Percentiles rank a stretch among this genome's conserved stretches.
Evolutionary conservation across 2,797 vertebrate species (phyloP).

Genomic region (Acanthurus tractus): DNA sequence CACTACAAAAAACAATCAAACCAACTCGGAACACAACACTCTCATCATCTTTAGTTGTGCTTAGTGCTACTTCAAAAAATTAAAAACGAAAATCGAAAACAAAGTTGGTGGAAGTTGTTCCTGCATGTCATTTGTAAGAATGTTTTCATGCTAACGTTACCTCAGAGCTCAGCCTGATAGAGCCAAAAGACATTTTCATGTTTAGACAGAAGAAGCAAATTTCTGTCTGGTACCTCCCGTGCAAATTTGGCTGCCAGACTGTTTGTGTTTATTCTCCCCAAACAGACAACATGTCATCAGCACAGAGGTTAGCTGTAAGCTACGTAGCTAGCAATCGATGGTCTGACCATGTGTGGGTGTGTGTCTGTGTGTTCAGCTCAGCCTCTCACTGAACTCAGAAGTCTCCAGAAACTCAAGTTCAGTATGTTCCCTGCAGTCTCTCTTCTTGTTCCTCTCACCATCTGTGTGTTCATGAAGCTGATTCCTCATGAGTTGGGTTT

Average conservation of each 20-base stretch:
- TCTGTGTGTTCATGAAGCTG: not conserved
- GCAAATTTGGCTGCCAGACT: not conserved
- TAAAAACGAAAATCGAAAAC: too few species aligned
- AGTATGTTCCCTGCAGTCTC: not conserved
- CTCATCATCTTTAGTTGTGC: too few species aligned
- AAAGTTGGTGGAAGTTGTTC: not conserved
- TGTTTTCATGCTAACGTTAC: not conserved
- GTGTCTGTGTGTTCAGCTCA: not conserved
- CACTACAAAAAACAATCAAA: too few species aligned
- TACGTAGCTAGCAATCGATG: not conserved
- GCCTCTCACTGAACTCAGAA: slow-evolving; percentile 1
- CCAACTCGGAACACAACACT: too few species aligned
- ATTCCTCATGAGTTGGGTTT: not conserved
- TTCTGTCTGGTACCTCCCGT: not conserved
- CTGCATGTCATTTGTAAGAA: not conserved
- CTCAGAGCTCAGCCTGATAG: not conserved
- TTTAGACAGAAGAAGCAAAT: not conserved
- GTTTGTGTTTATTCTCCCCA: not conserved
- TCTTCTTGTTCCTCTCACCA: not conserved
- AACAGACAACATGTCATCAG: not conserved
- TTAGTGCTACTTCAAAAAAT: too few species aligned
- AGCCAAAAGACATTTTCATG: not conserved
- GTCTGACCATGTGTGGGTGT: not conserved
- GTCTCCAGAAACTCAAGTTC: not conserved
- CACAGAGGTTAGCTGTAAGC: not conserved